Evolutionary conservation across 2,797 vertebrate genomes (phyloP).

Genomic region (Mormyrus proboscirostris): DNA sequence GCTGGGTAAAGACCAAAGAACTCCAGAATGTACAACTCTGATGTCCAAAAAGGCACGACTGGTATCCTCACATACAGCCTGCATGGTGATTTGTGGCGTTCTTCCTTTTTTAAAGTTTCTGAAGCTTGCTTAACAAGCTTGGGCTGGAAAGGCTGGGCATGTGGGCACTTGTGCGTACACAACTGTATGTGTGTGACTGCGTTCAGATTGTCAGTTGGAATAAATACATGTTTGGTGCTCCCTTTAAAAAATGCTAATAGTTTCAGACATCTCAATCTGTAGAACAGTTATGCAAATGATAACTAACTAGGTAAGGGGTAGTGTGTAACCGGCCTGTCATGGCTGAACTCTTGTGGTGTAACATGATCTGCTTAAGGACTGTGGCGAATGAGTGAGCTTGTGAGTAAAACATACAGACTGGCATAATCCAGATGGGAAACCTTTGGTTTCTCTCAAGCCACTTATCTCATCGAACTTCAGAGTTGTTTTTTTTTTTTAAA

Average conservation of each 20-base stretch:
- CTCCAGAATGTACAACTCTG: slow-evolving; percentile 1
- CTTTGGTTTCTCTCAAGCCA: neutral
- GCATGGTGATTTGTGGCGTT: neutral
- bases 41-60: neutral
- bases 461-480: neutral
- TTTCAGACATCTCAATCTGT: neutral
- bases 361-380: neutral
- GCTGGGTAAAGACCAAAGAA: neutral
- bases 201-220: neutral
- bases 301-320: neutral
- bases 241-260: neutral
- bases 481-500: neutral
- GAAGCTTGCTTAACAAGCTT: slow-evolving; percentile 68
- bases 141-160: slow-evolving; percentile 51
- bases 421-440: neutral
- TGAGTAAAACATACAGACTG: neutral
- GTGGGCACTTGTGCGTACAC: slow-evolving; percentile 41
- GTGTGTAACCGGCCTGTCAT: neutral
- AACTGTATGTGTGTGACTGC: slow-evolving; percentile 9
- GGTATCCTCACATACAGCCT: neutral
- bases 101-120: slow-evolving; percentile 40
- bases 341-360: neutral
- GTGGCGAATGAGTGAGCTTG: neutral
- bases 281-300: neutral
- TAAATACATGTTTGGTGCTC: neutral